Base-by-base conservation (phyloP, 2,797 vertebrate species). In the Sciurus carolinensis region DNA sequence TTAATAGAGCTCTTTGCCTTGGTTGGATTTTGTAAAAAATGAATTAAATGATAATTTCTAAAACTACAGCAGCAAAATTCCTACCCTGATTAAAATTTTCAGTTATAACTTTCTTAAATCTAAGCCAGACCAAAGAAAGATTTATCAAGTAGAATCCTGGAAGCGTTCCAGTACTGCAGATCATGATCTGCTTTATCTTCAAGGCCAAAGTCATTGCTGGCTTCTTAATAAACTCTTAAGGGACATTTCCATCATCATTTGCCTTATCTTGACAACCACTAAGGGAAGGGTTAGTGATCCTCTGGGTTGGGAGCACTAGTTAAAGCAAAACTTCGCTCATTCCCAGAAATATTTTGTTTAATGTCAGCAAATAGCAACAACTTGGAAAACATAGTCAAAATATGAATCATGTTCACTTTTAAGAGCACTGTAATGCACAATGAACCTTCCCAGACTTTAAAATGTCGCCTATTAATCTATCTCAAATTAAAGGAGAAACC, bases 201-300 rank as follows among this genome's bases (percentile, higher is more conserved):
- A 91, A 86, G 75, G 90, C 42, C 52, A 36, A 62, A 79, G 69
- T 83, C 86, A 67, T 4, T 44, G 33, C 8, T 86, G 73, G 73
- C 85, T 87, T 85, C 95, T 92, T 82, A 92, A 67, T 18, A 92
- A 77, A 76, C 62, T 96, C 92, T 36, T 28, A 71, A 54, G 77
- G 92, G 87, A 73, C 82, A 62, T 54, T 95, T 86, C 88, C 4
- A 0, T 95, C 96, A 94, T 76, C 50, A 0, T 57, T 85, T 67
- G 69, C 86, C 44, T 88, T 88, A 94, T 92, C 96, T 94, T 89
- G 96, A 95, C 91, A 95, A 82, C 73, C 59, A 47, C 39, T 11
- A 39, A 39, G 44, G 44, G 88, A 97, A 80, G 52, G 54, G 75
- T 28, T 66, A 83, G 79, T 50, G 66, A 95, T 30, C 59, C 59